Conservation (phyloP, 2,113 vertebrate genomes). For the Aptenodytes patagonicus region DNA sequence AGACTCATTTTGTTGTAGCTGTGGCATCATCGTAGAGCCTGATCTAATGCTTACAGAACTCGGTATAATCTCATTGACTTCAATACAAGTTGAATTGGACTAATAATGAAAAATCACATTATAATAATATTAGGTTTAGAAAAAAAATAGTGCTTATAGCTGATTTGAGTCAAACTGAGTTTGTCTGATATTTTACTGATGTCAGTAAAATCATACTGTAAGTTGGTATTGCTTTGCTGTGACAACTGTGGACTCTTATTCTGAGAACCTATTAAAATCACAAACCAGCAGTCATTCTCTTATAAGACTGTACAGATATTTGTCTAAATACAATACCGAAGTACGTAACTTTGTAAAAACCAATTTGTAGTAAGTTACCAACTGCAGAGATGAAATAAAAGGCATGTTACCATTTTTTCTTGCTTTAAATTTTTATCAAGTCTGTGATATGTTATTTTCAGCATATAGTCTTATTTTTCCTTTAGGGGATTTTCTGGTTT, state of each 20-base stretch:
- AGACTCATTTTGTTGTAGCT: conserved; percentile 19
- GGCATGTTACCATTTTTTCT: neutral
- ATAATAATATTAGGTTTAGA: conserved; percentile 56
- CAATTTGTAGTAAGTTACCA: neutral
- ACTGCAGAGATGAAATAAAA: neutral
- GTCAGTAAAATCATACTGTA: conserved; percentile 51
- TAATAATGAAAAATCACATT: conserved; percentile 64
- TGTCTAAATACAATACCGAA: neutral
- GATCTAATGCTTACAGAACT: conserved; percentile 54
- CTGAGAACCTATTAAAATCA: conserved; percentile 45
- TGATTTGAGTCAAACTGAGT: conserved; percentile 62
- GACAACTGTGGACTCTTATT: conserved; percentile 28
- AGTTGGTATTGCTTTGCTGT: conserved; percentile 40
- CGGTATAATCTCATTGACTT: conserved; percentile 62
- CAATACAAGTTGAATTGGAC: conserved; percentile 58
- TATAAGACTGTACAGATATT: neutral
- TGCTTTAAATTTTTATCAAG: neutral
- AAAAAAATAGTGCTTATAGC: conserved; percentile 63
- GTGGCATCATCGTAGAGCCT: conserved; percentile 4
- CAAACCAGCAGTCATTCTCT: neutral
- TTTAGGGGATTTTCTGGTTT: neutral
- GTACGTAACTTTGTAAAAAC: neutral
- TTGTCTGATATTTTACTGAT: conserved; percentile 64
- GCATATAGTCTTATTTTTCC: neutral
- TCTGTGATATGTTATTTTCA: neutral